These are phyloP conservation scores for Sterrhoptilus dennistouni DNA, from an alignment of 2,113 vertebrate genomes.

Conservation along the genomic window DNA sequence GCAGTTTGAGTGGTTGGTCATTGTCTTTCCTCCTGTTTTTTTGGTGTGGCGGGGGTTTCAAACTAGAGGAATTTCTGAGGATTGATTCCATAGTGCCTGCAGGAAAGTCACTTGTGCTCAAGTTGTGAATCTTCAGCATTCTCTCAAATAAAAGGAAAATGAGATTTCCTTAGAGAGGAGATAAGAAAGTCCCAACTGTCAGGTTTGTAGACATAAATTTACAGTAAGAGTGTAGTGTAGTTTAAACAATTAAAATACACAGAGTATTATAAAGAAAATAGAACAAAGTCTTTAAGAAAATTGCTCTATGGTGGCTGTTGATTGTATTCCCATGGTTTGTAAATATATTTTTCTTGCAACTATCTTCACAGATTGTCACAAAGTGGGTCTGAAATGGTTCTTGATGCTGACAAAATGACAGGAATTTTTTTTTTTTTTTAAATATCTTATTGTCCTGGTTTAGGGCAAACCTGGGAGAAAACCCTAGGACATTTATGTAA, in stretches of 20 bases:
- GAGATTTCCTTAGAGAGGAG: neutral
- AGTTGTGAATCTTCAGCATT: rapidly evolving
- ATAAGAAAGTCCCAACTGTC: neutral
- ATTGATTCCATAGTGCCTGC: rapidly evolving
- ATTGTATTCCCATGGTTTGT: neutral
- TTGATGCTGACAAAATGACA: neutral
- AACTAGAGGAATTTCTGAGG: neutral
- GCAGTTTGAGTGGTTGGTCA: neutral
- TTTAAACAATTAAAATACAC: neutral
- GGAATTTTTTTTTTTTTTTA: neutral
- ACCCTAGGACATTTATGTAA: neutral
- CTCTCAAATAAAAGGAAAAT: neutral
- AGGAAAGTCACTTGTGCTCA: neutral
- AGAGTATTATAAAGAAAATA: neutral
- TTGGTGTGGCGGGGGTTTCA: neutral
- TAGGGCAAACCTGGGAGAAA: too few relatives aligned
- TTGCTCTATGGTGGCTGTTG: rapidly evolving
- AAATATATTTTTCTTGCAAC: neutral
- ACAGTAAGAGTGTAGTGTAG: too few relatives aligned
- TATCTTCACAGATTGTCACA: neutral
- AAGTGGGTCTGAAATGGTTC: neutral
- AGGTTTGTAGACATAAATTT: neutral
- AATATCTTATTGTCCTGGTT: too few relatives aligned
- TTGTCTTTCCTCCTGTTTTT: neutral
- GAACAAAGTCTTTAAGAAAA: neutral